These are phyloP conservation scores for Amphipyra tragopoginis DNA, from an alignment of 2,888 invertebrate genomes.

Conservation along the genomic window DNA sequence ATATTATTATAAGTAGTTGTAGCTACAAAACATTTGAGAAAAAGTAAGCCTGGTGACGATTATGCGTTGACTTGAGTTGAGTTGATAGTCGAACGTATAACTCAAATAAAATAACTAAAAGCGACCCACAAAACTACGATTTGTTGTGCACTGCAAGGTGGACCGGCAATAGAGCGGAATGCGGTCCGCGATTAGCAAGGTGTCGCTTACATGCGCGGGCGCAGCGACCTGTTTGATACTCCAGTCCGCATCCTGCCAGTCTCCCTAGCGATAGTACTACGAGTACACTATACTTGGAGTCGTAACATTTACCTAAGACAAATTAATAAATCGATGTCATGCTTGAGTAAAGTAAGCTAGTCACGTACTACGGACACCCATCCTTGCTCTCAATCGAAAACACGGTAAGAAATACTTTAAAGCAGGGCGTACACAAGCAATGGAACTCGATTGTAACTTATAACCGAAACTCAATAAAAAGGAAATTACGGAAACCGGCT, in stretches of 20 bases:
- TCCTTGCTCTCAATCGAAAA: not conserved
- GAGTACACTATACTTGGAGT: constrained; percentile 6
- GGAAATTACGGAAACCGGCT: no score
- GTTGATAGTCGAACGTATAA: no score
- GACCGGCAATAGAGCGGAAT: constrained; percentile 54
- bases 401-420: not conserved
- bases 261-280: constrained; percentile 35
- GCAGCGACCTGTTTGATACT: constrained; percentile 54
- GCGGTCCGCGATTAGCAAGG: constrained; percentile 61
- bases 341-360: not conserved
- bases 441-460: no score
- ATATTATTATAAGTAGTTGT: no score
- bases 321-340: constrained; percentile 5
- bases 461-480: not conserved
- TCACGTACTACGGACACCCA: not conserved
- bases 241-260: constrained; percentile 55
- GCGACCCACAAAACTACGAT: constrained; percentile 17
- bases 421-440: no score
- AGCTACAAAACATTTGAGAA: no score
- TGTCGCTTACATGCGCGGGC: constrained; percentile 50
- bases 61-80: no score
- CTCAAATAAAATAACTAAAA: not conserved
- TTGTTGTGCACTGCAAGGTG: constrained; percentile 40
- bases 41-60: no score
- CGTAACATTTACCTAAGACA: not conserved